Evolutionary conservation across 2,113 vertebrate genomes (phyloP).

Genomic region (Prinia subflava): DNA sequence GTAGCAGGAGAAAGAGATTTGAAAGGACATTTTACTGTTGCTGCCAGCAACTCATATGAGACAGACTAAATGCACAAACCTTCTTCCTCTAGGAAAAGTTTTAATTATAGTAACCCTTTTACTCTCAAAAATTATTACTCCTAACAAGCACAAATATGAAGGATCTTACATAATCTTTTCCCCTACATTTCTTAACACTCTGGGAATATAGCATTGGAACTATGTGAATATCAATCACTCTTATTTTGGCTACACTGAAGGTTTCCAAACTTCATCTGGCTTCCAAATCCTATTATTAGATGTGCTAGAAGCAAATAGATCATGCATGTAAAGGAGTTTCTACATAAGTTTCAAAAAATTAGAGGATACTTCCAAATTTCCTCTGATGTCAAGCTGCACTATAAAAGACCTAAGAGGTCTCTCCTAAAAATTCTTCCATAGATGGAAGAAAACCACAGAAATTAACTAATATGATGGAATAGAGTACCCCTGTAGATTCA

Average conservation of each 20-base stretch:
- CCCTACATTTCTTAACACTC: neutral
- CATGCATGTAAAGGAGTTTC: neutral
- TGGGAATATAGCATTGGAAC: neutral
- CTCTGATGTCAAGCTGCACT: neutral
- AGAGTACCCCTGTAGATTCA: neutral
- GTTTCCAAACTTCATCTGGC: neutral
- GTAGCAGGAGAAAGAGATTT: neutral
- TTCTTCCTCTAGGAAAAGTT: neutral
- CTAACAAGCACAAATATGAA: neutral
- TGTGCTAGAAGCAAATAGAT: neutral
- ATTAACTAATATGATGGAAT: neutral
- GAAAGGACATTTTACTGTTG: neutral
- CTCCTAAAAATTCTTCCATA: neutral
- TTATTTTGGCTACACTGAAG: neutral
- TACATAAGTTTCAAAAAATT: neutral
- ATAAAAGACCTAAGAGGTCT: neutral
- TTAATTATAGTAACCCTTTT: neutral
- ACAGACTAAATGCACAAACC: neutral
- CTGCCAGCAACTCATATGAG: neutral
- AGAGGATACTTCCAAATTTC: neutral
- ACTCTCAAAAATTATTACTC: neutral
- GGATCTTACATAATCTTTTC: neutral
- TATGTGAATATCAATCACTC: neutral
- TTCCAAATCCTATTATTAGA: neutral
- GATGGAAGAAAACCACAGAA: neutral